Percentiles rank a stretch among this genome's conserved stretches.
Conservation (phyloP, 2,888 invertebrate species). For the Auanema sp. region DNA sequence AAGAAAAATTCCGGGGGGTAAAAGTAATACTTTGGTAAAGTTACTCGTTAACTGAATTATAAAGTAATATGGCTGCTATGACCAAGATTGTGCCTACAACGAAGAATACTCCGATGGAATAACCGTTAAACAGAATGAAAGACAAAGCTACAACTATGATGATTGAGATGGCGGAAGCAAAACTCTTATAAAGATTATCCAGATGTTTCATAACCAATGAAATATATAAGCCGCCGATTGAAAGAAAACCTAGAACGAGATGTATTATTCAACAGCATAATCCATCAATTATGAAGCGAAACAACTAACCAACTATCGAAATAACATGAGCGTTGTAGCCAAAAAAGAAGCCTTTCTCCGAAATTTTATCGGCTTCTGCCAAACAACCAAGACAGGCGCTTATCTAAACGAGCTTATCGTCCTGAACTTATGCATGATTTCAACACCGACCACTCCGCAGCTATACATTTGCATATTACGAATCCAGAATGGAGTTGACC, state of each 20-base stretch:
- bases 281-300: slow-evolving; percentile 1
- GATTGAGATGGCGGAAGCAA: slow-evolving; percentile 64
- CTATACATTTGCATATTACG: slow-evolving; percentile 65
- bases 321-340: slow-evolving; percentile 61
- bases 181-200: slow-evolving; percentile 64
- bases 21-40: neutral
- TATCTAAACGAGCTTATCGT: slow-evolving; percentile 11
- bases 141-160: slow-evolving; percentile 57
- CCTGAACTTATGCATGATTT: neutral
- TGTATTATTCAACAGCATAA: slow-evolving; percentile 1
- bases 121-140: slow-evolving; percentile 51
- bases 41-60: slow-evolving; percentile 62
- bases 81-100: slow-evolving; percentile 60
- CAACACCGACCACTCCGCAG: slow-evolving; percentile 57
- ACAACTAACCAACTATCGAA: slow-evolving; percentile 52
- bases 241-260: slow-evolving; percentile 49
- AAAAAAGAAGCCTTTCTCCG: slow-evolving; percentile 59
- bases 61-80: slow-evolving; percentile 61
- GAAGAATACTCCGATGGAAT: slow-evolving; percentile 57
- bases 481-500: slow-evolving; percentile 63
- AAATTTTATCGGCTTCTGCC: slow-evolving; percentile 49
- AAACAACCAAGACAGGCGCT: slow-evolving; percentile 52
- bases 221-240: slow-evolving; percentile 63
- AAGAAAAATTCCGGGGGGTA: no score
- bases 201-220: slow-evolving; percentile 64